Conservation (phyloP, 2,797 vertebrate species). For the Poeciliopsis paucimaculata region DNA sequence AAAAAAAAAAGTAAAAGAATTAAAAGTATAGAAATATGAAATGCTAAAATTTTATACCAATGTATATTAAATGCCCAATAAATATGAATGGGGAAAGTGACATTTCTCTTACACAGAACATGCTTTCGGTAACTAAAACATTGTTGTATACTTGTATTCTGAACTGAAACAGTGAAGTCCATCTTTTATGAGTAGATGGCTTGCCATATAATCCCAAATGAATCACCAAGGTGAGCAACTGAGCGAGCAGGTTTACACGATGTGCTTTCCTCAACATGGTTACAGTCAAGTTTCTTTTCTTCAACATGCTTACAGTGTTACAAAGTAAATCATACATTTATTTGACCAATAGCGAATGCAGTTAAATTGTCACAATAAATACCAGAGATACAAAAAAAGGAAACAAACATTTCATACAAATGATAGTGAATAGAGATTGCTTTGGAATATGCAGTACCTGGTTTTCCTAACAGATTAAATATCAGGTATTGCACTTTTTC, state of each 20-base stretch:
- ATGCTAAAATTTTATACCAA: neutral
- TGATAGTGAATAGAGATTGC: neutral
- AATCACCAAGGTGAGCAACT: constrained; percentile 17
- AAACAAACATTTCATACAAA: neutral
- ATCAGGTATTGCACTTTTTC: neutral
- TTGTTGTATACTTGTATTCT: neutral
- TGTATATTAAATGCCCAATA: neutral
- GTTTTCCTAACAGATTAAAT: neutral
- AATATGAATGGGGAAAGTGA: neutral
- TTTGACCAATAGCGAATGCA: neutral
- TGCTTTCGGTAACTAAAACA: neutral
- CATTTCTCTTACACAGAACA: neutral
- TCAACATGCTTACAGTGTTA: neutral
- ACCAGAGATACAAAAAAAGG: neutral
- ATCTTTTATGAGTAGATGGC: neutral
- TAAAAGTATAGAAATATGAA: neutral
- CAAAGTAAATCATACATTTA: neutral
- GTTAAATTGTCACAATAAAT: neutral
- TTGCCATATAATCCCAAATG: neutral
- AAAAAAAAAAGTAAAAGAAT: no score
- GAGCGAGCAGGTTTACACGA: neutral
- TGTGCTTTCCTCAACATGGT: neutral
- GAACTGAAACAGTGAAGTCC: neutral
- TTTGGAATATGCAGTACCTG: neutral
- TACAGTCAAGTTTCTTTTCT: neutral